Conservation (phyloP, 2,888 invertebrate species). For the Cephus spinipes region DNA sequence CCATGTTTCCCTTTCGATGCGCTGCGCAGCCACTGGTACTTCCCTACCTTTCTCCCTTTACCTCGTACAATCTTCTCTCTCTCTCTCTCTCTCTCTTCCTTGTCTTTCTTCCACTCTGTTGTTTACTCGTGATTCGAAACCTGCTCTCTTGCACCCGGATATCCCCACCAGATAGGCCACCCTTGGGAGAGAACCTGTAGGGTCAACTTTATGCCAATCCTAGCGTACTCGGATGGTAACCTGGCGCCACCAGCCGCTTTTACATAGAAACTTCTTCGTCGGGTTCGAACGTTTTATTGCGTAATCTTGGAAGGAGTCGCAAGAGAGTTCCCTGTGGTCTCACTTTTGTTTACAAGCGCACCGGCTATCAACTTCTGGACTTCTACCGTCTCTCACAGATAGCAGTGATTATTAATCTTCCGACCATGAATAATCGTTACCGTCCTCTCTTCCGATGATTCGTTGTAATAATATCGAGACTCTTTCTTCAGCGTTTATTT, state of each 20-base stretch:
- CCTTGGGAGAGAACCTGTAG: slow-evolving; percentile 7
- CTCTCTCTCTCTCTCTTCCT: slow-evolving; percentile 15
- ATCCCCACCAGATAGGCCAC: slow-evolving; percentile 29
- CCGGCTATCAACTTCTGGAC: neutral
- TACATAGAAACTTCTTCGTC: slow-evolving; percentile 46
- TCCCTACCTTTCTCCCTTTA: neutral
- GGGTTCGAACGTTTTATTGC: slow-evolving; percentile 11
- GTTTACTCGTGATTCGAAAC: slow-evolving; percentile 14
- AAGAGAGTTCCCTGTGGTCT: neutral
- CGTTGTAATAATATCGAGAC: neutral
- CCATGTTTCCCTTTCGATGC: slow-evolving; percentile 8
- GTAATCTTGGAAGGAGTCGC: neutral
- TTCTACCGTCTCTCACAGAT: neutral
- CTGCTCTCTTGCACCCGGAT: slow-evolving; percentile 5
- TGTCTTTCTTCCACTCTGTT: neutral
- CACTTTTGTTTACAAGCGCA: neutral
- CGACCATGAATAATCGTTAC: neutral
- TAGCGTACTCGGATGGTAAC: slow-evolving; percentile 36
- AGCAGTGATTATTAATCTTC: neutral
- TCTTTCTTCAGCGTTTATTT: neutral
- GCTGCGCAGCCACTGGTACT: slow-evolving; percentile 3
- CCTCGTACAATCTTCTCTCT: slow-evolving; percentile 12
- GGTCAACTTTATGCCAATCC: slow-evolving; percentile 38
- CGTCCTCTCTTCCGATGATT: too few relatives aligned
- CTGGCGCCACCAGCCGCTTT: slow-evolving; percentile 62